Base-by-base conservation (phyloP, 1,140 invertebrate species). In the Zeugodacus cucurbitae region DNA sequence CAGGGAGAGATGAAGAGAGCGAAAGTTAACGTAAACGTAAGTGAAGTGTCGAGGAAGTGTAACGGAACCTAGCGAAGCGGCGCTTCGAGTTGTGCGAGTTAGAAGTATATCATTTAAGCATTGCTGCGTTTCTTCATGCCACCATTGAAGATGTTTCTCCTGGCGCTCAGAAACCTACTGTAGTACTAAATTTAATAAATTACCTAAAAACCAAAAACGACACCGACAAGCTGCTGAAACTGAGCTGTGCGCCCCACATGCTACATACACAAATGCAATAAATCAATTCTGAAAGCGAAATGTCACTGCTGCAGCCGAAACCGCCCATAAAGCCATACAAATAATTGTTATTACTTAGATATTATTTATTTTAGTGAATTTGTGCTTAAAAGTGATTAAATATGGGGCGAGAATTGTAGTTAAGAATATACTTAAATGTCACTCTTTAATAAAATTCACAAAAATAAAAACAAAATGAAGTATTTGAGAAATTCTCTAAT, bases 281-380 rank as follows among this genome's bases (percentile, higher is more conserved):
- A n/a, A 37, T 41, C 37, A 41, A 37, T 41, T 41, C 22, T n/a
- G 26, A n/a, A n/a, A 37, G 34, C 34, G 58, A 70, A 82, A 48
- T n/a, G 41, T 17, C 37, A 82, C 37, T 48, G 74, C 74, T 82
- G 74, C 41, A 82, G 74, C 74, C 41, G n/a, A 82, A 54, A 82
- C 74, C 41, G 74, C 74, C 74, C 74, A 82, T 62, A 54, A 29
- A 17, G n/a, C n/a, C 2, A 26, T 48, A 26, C 11, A 82, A 82
- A 48, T 48, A 32, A n/a, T 7, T 8, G 4, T 70, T n/a, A 3
- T 37, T 17, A 74, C 22, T 37, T 7, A 0, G 8, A 74, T 44
- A n/a, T 0, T n/a, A 0, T 74, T 41, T 74, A 2, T 74, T 41
- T 74, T n/a, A n/a, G 3, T 7, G 41, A n/a, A 22, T n/a, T 22